Evolutionary conservation across 92 coral and sea anemone genomes (phyloP), one percentile per base, ranked within the genome.

Genomic region (Heliopora coerulea): DNA sequence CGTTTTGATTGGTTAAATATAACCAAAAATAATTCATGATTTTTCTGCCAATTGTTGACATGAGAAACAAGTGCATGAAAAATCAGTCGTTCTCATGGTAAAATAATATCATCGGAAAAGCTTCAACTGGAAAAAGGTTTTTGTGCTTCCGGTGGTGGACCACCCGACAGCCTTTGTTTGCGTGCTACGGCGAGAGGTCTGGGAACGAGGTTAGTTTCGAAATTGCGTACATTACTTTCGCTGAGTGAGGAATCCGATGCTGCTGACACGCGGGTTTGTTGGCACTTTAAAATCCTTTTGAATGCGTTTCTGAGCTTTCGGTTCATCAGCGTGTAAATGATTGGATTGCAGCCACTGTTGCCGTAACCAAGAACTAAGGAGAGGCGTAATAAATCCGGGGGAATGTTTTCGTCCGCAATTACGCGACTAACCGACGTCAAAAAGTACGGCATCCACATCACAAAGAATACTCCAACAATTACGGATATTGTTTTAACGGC

Each of bases 371-470:
- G 69, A 1, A 86, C 84, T 41, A 91, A 56, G 11, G 75, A 84
- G 20, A 75, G 27, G 11, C 96, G 83, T 3, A 86, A 91, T 4
- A 83, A 49, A 26, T 84, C 83, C 6, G 84, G 83, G 12, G 89
- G 80, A 7, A 89, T 54, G 0, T 57, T 49, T 37, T 86, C 85
- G 8, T 83, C 73, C 52, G 65, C 67, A 40, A 91, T 86, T 9
- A 91, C 97, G 5, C 97, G 86, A 1, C 75, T 74, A 2, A 91
- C 78, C 30, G 97, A 88, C 19, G 87, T 82, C 19, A 86, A 82
- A 64, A 91, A 91, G 61, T 83, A 91, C 8, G 97, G 97, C 86
- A 88, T 63, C 97, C 97, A 91, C 96, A 88, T 91, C 4, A 91
- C 33, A 56, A 91, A 88, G 68, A 91, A 91, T 24, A 88, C 87